Evolutionary conservation across 2,888 invertebrate genomes (phyloP), one percentile per base, ranked within the genome.

Genomic region (Dolichopus griseipennis): DNA sequence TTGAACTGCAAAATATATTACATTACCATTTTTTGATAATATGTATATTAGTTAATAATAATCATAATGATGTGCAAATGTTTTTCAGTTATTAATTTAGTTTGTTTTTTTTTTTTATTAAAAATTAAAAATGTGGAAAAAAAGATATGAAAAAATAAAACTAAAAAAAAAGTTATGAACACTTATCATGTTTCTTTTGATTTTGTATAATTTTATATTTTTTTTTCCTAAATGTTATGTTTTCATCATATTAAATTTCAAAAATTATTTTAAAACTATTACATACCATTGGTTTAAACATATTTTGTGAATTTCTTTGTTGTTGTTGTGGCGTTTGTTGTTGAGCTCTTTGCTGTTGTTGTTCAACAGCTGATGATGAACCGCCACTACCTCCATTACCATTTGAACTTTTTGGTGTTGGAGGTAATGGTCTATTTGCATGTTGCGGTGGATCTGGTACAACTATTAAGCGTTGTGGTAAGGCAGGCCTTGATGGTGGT

Each of bases 381-480:
- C 52, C 52, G 18, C 52, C 52, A n/a, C 52, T 52, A 62, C 67
- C 79, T 75, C 72, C 76, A 73, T 72, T 75, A 71, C 70, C 77
- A 76, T 86, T 85, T 69, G 85, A 84, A 43, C 84, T 90, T 76
- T 90, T 87, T 18, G 92, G 92, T 69, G 92, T 92, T 33, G 93
- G 92, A 65, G 93, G 93, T 77, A 93, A 84, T 71, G 93, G 93
- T 80, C 92, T 90, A 75, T 76, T 76, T 66, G 76, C 75, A 73
- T 80, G 80, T 67, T 89, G 89, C 73, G 88, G 88, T 74, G 93
- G 92, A 82, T 95, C 95, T 76, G 93, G 93, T 79, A 93, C 93
- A 79, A 93, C 92, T 77, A 94, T 94, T 79, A 94, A 87, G 84
- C 94, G 89, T 83, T 93, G 93, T 76, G 94, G 94, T 82, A 94